phyloP scores from a whole-genome alignment of 2,797 vertebrate genomes.

The Xenentodon cancila region DNA sequence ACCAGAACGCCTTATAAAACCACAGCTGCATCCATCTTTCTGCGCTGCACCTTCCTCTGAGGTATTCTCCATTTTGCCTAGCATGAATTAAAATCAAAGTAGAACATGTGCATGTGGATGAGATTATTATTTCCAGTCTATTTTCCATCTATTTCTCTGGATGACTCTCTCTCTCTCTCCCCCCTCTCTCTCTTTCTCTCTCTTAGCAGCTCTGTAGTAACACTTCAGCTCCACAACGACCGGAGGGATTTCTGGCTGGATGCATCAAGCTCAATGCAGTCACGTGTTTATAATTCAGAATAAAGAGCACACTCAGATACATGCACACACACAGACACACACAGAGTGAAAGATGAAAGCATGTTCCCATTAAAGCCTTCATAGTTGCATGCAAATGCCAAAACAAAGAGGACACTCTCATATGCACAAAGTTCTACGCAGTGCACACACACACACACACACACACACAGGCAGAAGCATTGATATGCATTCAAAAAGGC shows the following conservation, averaged over 20 bases:
- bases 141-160: constrained; percentile 51
- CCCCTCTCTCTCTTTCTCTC: constrained; percentile 22
- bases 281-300: constrained; percentile 74
- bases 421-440: constrained; percentile 44
- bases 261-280: constrained; percentile 68
- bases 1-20: constrained; percentile 1
- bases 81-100: constrained; percentile 50
- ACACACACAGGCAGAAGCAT: constrained; percentile 5
- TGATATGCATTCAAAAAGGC: neutral
- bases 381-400: constrained; percentile 57
- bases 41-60: constrained; percentile 7
- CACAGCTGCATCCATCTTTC: constrained; percentile 21
- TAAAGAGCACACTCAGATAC: constrained; percentile 34
- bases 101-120: constrained; percentile 52
- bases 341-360: constrained; percentile 15
- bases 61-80: constrained; percentile 8
- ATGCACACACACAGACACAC: constrained; percentile 11
- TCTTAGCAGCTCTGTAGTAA: constrained; percentile 57
- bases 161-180: constrained; percentile 20
- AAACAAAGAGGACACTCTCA: constrained; percentile 59
- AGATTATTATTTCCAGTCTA: constrained; percentile 62
- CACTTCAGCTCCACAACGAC: constrained; percentile 65
- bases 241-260: constrained; percentile 74
- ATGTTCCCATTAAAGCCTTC: constrained; percentile 53
- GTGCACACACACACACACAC: constrained; percentile 11